These are phyloP conservation scores for Gorilla gorilla DNA, from an alignment of 2,113 vertebrate species.

Conservation along the genomic window DNA sequence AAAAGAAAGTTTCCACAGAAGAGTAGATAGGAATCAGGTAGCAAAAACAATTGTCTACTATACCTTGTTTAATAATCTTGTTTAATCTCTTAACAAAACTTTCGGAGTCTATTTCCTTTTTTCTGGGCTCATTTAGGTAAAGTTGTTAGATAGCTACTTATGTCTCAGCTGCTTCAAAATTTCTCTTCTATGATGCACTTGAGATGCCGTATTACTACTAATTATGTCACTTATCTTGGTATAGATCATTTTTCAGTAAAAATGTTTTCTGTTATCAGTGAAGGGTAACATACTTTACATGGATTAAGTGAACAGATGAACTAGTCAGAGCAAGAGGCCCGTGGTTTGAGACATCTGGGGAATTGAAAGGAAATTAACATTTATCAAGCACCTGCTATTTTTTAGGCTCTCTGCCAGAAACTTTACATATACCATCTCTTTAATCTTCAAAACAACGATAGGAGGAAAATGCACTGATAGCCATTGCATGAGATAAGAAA, in stretches of 20 bases:
- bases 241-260: background rate
- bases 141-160: background rate
- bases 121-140: background rate
- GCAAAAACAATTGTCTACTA: background rate
- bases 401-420: slow-evolving; percentile 21
- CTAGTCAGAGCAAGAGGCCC: background rate
- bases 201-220: background rate
- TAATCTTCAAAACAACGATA: slow-evolving; percentile 6
- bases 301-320: slow-evolving; percentile 11
- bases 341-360: background rate
- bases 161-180: background rate
- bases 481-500: background rate
- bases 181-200: background rate
- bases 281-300: background rate
- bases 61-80: background rate
- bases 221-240: slow-evolving; percentile 13
- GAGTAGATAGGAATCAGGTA: background rate
- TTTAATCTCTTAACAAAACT: background rate
- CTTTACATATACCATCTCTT: background rate
- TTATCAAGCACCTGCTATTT: slow-evolving; percentile 49
- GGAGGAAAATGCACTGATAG: background rate
- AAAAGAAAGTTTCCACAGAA: background rate
- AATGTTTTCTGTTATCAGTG: slow-evolving; percentile 4
- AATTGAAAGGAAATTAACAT: slow-evolving; percentile 40
- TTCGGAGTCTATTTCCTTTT: background rate